Evolutionary conservation across 2,113 vertebrate species (phyloP), one percentile per base, ranked within the genome.

Genomic region (Alligator mississippiensis): DNA sequence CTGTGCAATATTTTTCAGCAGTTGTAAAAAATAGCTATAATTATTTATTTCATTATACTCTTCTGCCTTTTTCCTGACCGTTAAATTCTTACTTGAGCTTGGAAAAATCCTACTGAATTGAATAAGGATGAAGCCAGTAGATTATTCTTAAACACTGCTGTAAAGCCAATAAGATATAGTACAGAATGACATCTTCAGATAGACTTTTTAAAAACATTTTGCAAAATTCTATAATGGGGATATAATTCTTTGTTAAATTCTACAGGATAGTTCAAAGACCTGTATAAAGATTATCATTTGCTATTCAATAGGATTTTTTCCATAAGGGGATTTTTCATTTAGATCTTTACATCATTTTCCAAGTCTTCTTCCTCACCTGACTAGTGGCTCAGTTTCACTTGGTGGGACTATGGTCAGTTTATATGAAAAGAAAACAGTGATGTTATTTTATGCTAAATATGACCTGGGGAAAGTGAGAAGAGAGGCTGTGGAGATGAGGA

Each of bases 351-450:
- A 47, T 47, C 7, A 9, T 47, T 47, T 47, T 47, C 25, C 30
- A 54, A 83, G 28, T 89, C 57, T 16, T 89, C 22, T 5, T 24
- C 75, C 54, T 84, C 78, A 88, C 47, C 9, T 47, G 76, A 19
- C 30, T 70, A 30, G 16, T 30, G 68, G 17, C 55, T 90, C 82
- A 75, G 90, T 82, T 75, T 1, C 1, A 24, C 81, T 84, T 18
- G 63, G 64, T 22, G 80, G 22, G 12, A 75, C 55, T 55, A 58
- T 0, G 4, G 38, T 5, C 58, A 91, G 27, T 3, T 77, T 82
- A 63, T 28, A 76, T 87, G 55, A 63, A 77, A 88, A 70, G 62
- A 59, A 81, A 90, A 61, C 55, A 28, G 72, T 77, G 60, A 80
- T 16, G 24, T 68, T 84, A 9, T 93, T 90, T 60, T 62, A 38